Evolutionary conservation across 1,140 invertebrate genomes (phyloP).

Genomic region (Cyrtorhinus lividipennis): DNA sequence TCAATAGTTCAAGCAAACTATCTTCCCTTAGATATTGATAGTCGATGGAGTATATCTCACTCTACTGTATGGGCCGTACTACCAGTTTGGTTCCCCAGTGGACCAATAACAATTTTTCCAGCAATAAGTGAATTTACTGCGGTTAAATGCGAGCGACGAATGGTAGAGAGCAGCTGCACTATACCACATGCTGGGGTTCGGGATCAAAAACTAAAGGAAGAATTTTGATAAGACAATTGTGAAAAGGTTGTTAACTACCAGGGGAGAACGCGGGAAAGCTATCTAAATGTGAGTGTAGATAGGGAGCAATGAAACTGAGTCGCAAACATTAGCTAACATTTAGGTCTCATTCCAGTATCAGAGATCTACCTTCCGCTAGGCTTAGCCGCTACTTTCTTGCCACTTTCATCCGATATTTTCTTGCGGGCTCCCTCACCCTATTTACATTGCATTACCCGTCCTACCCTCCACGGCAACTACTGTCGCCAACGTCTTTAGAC

Average conservation of each 20-base stretch:
- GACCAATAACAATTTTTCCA: too few species aligned
- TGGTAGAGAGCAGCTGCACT: too few species aligned
- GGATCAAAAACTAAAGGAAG: not conserved
- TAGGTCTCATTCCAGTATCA: conserved; percentile 8
- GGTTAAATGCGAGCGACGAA: too few species aligned
- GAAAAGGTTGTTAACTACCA: not conserved
- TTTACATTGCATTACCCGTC: not conserved
- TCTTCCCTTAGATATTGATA: too few species aligned
- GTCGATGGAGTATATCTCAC: too few species aligned
- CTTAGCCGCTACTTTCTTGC: not conserved
- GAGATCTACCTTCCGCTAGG: not conserved
- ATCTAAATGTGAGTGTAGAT: conserved; percentile 16
- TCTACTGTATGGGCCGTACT: too few species aligned
- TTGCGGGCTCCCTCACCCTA: not conserved
- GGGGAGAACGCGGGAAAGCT: not conserved
- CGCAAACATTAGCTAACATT: conserved; percentile 14
- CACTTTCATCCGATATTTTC: not conserved
- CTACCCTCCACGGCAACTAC: too few species aligned
- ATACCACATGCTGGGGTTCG: not conserved
- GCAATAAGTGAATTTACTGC: too few species aligned
- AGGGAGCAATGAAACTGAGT: not conserved
- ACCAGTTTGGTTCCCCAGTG: too few species aligned
- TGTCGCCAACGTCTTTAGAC: too few species aligned
- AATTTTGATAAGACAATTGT: not conserved
- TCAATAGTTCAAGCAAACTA: too few species aligned